A percentile compares a stretch with the other conserved stretches of the same genome.
These are phyloP conservation scores for Leptatherina wallacei DNA, from an alignment of 2,797 vertebrate species.

Conservation along the genomic window DNA sequence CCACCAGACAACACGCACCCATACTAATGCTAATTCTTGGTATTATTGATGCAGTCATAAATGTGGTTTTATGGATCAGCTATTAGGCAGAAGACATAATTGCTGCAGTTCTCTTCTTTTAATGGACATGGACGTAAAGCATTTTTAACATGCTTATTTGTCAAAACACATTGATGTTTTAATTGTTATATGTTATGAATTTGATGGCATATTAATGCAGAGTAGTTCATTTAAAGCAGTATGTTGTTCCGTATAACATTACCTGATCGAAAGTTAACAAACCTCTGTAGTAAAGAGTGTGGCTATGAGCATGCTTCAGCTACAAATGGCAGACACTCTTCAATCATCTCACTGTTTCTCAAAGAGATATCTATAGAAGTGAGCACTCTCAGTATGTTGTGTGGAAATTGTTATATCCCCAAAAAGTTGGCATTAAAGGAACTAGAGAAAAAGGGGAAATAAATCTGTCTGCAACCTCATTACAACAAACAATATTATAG, in stretches of 20 bases:
- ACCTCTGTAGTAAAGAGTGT: neutral
- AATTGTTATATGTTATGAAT: neutral
- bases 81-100: constrained; percentile 4
- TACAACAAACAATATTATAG: neutral
- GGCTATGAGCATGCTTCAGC: neutral
- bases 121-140: neutral
- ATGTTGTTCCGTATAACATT: neutral
- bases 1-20: constrained; percentile 5
- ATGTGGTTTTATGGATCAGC: neutral
- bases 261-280: neutral
- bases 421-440: neutral
- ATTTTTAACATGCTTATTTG: neutral
- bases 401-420: neutral
- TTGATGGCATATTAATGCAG: neutral
- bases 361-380: too few species aligned
- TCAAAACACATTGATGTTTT: neutral
- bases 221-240: neutral
- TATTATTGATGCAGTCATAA: neutral
- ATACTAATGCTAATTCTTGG: neutral
- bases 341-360: too few species aligned
- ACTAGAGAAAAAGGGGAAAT: neutral
- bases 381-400: too few species aligned
- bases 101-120: neutral
- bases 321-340: neutral
- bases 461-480: neutral